phyloP scores from a whole-genome alignment of 2,888 invertebrate species.

The Salpingus planirostris region DNA sequence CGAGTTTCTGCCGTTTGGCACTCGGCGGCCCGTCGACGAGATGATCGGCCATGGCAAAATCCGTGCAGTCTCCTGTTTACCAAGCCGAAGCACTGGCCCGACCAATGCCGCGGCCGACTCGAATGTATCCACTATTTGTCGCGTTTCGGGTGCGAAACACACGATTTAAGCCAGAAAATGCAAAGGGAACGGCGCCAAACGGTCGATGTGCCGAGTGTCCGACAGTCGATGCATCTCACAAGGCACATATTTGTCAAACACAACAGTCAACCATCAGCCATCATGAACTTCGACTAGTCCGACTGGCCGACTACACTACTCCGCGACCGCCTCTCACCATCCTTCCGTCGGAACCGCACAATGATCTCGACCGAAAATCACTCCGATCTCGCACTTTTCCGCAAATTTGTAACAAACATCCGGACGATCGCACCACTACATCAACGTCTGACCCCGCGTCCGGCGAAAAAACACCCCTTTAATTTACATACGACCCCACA shows the following conservation, averaged over 20 bases:
- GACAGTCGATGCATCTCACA: constrained; percentile 63
- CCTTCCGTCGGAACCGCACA: constrained; percentile 63
- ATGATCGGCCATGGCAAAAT: constrained; percentile 76
- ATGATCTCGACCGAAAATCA: constrained; percentile 61
- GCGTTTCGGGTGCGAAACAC: constrained; percentile 39
- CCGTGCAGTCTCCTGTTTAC: constrained; percentile 54
- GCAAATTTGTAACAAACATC: constrained; percentile 40
- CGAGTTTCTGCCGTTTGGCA: constrained; percentile 87
- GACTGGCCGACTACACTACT: constrained; percentile 52
- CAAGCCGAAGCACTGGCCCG: constrained; percentile 54
- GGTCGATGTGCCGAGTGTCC: constrained; percentile 60
- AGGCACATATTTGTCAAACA: constrained; percentile 65
- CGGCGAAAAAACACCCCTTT: constrained; percentile 38
- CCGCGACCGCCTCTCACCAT: constrained; percentile 60
- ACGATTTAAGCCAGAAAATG: constrained; percentile 41
- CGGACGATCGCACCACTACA: constrained; percentile 34
- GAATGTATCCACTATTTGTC: constrained; percentile 41
- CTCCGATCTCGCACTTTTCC: constrained; percentile 52
- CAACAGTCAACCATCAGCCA: constrained; percentile 70
- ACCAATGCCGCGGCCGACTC: constrained; percentile 39
- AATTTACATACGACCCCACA: constrained; percentile 46
- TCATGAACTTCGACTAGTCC: constrained; percentile 65
- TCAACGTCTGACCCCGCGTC: constrained; percentile 35
- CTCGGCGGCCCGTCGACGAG: constrained; percentile 91
- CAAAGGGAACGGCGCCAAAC: constrained; percentile 43